A percentile compares a stretch with the other conserved stretches of the same genome.
Evolutionary conservation across 2,888 invertebrate species (phyloP).

Genomic region (Chloroclystis v-ata): DNA sequence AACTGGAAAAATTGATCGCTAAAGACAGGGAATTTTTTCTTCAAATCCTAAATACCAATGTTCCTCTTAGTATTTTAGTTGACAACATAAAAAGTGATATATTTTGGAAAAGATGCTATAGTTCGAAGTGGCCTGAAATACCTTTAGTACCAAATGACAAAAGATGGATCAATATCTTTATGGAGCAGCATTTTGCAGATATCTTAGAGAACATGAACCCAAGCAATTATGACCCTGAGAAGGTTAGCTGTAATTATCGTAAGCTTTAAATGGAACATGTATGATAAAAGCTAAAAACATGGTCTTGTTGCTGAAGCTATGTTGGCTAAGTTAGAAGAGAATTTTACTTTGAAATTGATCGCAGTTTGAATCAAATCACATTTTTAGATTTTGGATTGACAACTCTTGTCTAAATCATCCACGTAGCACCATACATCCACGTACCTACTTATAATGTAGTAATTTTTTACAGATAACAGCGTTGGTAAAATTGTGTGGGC

Average conservation of each 20-base stretch:
- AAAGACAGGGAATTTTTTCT: slow-evolving; percentile 66
- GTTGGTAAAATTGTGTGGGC: slow-evolving; percentile 66
- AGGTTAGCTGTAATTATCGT: slow-evolving; percentile 42
- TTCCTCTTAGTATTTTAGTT: slow-evolving; percentile 62
- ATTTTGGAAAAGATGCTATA: slow-evolving; percentile 70
- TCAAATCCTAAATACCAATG: slow-evolving; percentile 58
- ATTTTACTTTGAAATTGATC: too few relatives aligned
- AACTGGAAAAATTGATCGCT: slow-evolving; percentile 52
- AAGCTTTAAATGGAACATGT: too few relatives aligned
- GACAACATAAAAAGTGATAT: slow-evolving; percentile 68
- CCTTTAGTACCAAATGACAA: slow-evolving; percentile 45
- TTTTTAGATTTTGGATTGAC: too few relatives aligned
- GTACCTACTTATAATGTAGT: too few relatives aligned
- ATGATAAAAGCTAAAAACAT: too few relatives aligned
- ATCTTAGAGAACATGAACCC: slow-evolving; percentile 71
- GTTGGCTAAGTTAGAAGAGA: too few relatives aligned
- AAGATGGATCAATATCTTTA: slow-evolving; percentile 65
- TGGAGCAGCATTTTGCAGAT: slow-evolving; percentile 67
- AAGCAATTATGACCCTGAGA: slow-evolving; percentile 69
- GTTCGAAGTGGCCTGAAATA: slow-evolving; percentile 54
- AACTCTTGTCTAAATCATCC: too few relatives aligned
- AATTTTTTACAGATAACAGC: slow-evolving; percentile 56
- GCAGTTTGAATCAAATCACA: too few relatives aligned
- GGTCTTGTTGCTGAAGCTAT: too few relatives aligned
- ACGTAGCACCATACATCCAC: too few relatives aligned